These are phyloP conservation scores for Eupithecia subumbrata DNA, from an alignment of 2,888 invertebrate species.

Conservation along the genomic window DNA sequence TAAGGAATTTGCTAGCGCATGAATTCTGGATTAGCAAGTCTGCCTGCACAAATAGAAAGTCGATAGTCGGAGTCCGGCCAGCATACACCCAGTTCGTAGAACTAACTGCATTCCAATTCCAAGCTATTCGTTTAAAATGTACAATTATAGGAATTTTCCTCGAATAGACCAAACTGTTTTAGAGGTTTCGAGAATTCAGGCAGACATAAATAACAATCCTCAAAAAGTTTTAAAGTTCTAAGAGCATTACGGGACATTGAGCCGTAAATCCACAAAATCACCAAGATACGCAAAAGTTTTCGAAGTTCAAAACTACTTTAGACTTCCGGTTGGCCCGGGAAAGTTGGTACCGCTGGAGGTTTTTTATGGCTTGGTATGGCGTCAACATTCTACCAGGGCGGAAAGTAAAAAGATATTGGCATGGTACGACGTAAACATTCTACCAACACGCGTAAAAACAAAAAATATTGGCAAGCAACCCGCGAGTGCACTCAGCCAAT, in stretches of 20 bases:
- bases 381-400: constrained; percentile 7
- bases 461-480: constrained; percentile 19
- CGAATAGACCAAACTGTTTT: neutral
- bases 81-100: constrained; percentile 1
- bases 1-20: neutral
- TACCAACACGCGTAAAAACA: constrained; percentile 13
- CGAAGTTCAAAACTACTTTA: constrained; percentile 23
- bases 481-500: constrained; percentile 25
- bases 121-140: neutral
- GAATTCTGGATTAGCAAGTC: constrained; percentile 1
- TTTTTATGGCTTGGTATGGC: constrained; percentile 13
- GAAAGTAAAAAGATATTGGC: constrained; percentile 7
- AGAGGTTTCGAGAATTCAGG: neutral
- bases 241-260: neutral
- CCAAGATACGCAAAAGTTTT: constrained; percentile 14
- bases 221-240: neutral
- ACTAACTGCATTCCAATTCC: constrained; percentile 2
- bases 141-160: neutral
- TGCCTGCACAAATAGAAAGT: constrained; percentile 5
- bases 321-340: constrained; percentile 13
- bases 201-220: neutral
- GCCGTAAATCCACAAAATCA: constrained; percentile 7
- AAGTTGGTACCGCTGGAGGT: constrained; percentile 15
- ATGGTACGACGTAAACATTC: constrained; percentile 11
- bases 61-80: neutral